Evolutionary conservation across 53 echinoderm and acorn worm genomes (phyloP).

Genomic region (Temnopleurus reevesii): DNA sequence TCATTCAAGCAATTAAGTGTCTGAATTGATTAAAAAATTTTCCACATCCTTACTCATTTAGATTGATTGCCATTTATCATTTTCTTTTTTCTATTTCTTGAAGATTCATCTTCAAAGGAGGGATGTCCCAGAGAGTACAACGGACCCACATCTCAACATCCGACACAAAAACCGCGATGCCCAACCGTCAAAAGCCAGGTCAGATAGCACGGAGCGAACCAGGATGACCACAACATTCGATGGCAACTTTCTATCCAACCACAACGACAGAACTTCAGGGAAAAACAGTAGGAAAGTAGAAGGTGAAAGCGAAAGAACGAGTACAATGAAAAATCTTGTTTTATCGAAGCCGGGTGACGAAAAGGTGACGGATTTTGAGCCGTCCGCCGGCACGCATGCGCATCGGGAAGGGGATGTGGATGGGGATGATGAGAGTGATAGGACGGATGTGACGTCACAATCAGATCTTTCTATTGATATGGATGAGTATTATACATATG

Average conservation of each 20-base stretch:
- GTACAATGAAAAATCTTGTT: slow-evolving; percentile 11
- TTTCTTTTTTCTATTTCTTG: background rate
- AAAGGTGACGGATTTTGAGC: background rate
- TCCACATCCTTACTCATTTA: too few relatives aligned
- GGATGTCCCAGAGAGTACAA: slow-evolving; percentile 20
- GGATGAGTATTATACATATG: slow-evolving; percentile 52
- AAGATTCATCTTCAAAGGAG: slow-evolving; percentile 46
- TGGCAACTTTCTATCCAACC: slow-evolving; percentile 30
- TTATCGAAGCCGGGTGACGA: slow-evolving; percentile 18
- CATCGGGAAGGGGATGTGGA: background rate
- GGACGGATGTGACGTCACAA: slow-evolving; percentile 22
- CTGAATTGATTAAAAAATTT: too few relatives aligned
- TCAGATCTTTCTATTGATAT: slow-evolving; percentile 28
- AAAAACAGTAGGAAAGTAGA: slow-evolving; percentile 28
- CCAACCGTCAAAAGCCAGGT: background rate
- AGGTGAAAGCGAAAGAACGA: slow-evolving; percentile 22
- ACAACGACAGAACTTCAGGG: slow-evolving; percentile 10
- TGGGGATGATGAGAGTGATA: background rate
- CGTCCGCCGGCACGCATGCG: background rate
- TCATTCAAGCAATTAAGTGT: too few relatives aligned
- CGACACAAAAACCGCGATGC: slow-evolving; percentile 26
- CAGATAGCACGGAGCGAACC: slow-evolving; percentile 6
- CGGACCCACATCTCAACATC: background rate
- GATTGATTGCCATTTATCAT: too few relatives aligned
- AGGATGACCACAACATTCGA: background rate